Percentiles rank a stretch among this genome's conserved stretches.
These are phyloP conservation scores for Telmatochromis sp. DNA, from an alignment of 2,113 vertebrate genomes.

Conservation along the genomic window DNA sequence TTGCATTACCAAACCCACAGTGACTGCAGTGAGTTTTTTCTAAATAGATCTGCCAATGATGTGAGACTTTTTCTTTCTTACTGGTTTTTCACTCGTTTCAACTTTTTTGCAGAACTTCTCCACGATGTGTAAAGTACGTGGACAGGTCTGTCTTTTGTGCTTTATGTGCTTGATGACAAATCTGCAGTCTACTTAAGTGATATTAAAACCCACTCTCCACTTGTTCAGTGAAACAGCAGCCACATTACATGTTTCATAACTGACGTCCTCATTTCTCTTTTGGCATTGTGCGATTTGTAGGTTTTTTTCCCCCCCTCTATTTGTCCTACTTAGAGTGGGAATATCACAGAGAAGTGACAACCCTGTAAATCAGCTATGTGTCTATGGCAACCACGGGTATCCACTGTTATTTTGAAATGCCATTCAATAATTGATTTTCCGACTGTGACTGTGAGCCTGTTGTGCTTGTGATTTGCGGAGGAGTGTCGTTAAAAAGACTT, in stretches of 20 bases:
- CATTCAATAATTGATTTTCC: constrained; percentile 62
- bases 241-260: not conserved
- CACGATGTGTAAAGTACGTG: not conserved
- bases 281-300: not conserved
- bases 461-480: constrained; percentile 34
- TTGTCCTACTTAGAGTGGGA: constrained; percentile 42
- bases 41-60: not conserved
- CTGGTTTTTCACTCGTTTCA: not conserved
- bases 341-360: constrained; percentile 40
- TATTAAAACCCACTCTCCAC: not conserved
- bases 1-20: not conserved
- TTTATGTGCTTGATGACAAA: not conserved
- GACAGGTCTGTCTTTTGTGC: not conserved
- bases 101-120: not conserved
- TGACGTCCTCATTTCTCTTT: not conserved
- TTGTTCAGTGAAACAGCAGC: not conserved
- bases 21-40: not conserved
- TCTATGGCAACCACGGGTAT: constrained; percentile 57
- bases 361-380: constrained; percentile 47
- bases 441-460: constrained; percentile 39
- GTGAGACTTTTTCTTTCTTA: not conserved
- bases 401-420: constrained; percentile 56
- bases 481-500: constrained; percentile 1
- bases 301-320: not conserved
- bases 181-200: not conserved